Evolutionary conservation across 2,888 invertebrate species (phyloP), one percentile per base, ranked within the genome.

Genomic region (Chalcosyrphus nemorum): DNA sequence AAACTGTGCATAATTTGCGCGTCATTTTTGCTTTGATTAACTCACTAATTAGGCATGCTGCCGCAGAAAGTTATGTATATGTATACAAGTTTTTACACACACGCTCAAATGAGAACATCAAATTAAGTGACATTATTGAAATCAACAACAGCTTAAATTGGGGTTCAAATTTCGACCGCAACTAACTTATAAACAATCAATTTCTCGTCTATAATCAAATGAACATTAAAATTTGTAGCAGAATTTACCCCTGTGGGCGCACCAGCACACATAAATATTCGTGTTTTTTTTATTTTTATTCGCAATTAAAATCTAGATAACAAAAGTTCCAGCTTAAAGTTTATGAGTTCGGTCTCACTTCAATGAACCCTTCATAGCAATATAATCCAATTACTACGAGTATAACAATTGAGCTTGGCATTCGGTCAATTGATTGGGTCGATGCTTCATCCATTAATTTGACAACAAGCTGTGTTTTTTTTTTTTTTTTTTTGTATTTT

Each of bases 361-460:
- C 78, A 82, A 82, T 82, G 78, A 82, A 82, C 82, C 78, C 82
- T 81, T 81, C 81, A 75, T 61, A 70, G 81, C 81, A 59, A 76
- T 81, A 71, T 71, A 81, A 81, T 81, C 81, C 63, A 81, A 81
- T 81, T 81, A 81, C 81, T 76, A 63, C 61, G 56, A 72, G 54
- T 45, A 72, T 45, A 71, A 78, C 77, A 82, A 82, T 82, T 72
- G 71, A 82, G 82, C 72, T 82, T 81, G 81, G 81, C 81, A 81
- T 77, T 82, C 78, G 77, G 71, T 56, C 82, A 82, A 82, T 78
- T 82, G 82, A 78, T 82, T 82, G 78, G 82, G 82, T 82, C 77
- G 82, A 82, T 82, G 81, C 54, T 78, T 72, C 54, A 77, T 77
- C 66, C 78, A 82, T 78, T 82, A 72, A 82, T 82, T 78, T 82